A percentile compares a stretch with the other conserved stretches of the same genome.
Conservation (phyloP, 1,140 invertebrate genomes). For the Druon quercuslanigerum region DNA sequence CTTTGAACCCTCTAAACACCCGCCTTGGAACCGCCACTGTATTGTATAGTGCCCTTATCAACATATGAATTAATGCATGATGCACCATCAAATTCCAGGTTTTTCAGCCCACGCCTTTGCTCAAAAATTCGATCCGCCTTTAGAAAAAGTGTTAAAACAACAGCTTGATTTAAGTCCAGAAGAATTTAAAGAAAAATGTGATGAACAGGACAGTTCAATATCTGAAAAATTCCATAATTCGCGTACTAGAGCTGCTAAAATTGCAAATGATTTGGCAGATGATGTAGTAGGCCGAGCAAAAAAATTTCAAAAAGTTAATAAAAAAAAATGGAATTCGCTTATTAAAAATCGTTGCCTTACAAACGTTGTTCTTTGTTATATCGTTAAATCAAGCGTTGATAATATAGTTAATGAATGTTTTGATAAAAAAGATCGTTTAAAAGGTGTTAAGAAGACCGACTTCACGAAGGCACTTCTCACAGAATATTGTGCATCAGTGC, state of each 20-base stretch:
- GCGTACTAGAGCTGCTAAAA: background rate
- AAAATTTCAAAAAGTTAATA: background rate
- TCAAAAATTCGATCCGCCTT: too few relatives aligned
- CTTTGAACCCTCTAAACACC: too few relatives aligned
- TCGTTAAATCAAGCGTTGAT: background rate
- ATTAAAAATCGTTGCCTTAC: background rate
- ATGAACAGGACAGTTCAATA: too few relatives aligned
- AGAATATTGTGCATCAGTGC: background rate
- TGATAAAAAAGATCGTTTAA: background rate
- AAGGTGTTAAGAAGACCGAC: background rate
- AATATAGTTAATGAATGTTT: background rate
- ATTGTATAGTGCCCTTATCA: too few relatives aligned
- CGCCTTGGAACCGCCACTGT: too few relatives aligned
- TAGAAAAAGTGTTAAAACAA: too few relatives aligned
- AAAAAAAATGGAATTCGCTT: background rate
- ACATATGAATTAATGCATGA: too few relatives aligned
- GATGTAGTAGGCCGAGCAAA: background rate
- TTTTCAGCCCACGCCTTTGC: too few relatives aligned
- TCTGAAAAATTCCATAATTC: too few relatives aligned
- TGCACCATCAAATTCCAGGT: too few relatives aligned
- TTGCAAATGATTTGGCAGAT: background rate
- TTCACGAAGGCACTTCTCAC: background rate
- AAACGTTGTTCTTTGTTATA: background rate
- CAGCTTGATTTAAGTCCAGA: too few relatives aligned
- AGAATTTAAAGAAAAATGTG: too few relatives aligned